phyloP scores from a whole-genome alignment of 1,140 invertebrate genomes.

The Stenopsyche tienmushanensis region DNA sequence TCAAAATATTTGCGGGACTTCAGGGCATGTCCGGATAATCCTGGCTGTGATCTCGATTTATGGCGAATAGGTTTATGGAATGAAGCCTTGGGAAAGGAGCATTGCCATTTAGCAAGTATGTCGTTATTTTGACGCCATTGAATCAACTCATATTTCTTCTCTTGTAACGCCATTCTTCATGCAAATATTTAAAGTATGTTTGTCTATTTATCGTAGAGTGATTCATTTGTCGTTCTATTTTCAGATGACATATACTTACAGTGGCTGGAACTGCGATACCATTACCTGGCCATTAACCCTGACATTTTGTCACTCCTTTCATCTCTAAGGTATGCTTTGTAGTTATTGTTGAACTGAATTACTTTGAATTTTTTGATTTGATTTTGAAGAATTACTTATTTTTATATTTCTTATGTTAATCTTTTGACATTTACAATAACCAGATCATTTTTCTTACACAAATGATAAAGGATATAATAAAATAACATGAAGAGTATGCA shows the following conservation, averaged over 20 bases:
- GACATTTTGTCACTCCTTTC: slow-evolving; percentile 66
- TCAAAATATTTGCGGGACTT: slow-evolving; percentile 71
- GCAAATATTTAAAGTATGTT: slow-evolving; percentile 3
- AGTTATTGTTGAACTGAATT: no score
- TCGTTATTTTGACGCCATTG: slow-evolving; percentile 8
- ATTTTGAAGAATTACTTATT: no score
- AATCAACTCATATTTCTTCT: slow-evolving; percentile 3
- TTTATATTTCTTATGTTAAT: no score
- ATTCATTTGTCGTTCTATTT: slow-evolving; percentile 45
- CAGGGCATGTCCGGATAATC: slow-evolving; percentile 75
- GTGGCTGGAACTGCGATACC: slow-evolving; percentile 76
- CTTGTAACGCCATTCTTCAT: background rate
- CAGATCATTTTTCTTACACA: no score
- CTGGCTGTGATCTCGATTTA: slow-evolving; percentile 65
- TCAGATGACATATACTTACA: slow-evolving; percentile 67
- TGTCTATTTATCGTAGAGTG: background rate
- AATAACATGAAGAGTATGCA: no score
- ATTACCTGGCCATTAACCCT: slow-evolving; percentile 64
- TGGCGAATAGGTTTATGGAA: slow-evolving; percentile 77
- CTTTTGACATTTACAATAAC: no score
- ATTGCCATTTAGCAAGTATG: slow-evolving; percentile 67
- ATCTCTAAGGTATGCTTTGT: slow-evolving; percentile 55
- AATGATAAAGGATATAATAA: no score
- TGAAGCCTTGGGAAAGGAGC: slow-evolving; percentile 71
- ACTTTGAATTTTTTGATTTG: no score